Conservation (phyloP, 2,888 invertebrate species). For the Disparrhopalites patrizii region DNA sequence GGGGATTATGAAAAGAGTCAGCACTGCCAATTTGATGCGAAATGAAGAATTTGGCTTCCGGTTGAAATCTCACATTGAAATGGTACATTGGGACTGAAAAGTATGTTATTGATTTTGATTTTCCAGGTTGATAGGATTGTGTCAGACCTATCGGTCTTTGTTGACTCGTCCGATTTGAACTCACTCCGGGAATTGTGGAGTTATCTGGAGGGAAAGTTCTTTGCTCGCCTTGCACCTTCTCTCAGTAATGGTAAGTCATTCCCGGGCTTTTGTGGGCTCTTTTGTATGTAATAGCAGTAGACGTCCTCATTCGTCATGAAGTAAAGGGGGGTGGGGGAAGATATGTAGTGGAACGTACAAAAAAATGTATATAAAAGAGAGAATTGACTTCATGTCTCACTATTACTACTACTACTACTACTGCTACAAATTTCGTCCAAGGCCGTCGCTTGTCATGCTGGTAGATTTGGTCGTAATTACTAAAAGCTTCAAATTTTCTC, state of each 20-base stretch:
- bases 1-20: constrained; percentile 16
- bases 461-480: too few species aligned
- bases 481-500: too few species aligned
- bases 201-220: constrained; percentile 81
- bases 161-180: constrained; percentile 65
- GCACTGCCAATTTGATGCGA: constrained; percentile 19
- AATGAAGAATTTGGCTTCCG: constrained; percentile 30
- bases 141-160: constrained; percentile 47
- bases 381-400: background rate
- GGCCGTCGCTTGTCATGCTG: too few species aligned
- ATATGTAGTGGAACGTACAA: too few species aligned
- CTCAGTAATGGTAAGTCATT: constrained; percentile 64
- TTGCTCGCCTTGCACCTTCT: constrained; percentile 80
- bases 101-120: constrained; percentile 25
- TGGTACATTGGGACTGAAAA: constrained; percentile 16
- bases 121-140: constrained; percentile 46
- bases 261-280: too few species aligned
- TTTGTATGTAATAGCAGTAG: too few species aligned
- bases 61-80: constrained; percentile 25
- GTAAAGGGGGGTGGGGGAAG: too few species aligned
- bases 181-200: constrained; percentile 82
- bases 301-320: too few species aligned
- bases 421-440: too few species aligned
- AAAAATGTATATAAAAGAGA: too few species aligned
- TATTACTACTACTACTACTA: background rate